Evolutionary conservation across 2,113 vertebrate genomes (phyloP), one percentile per base, ranked within the genome.

Genomic region (Cyprinodon variegatus): DNA sequence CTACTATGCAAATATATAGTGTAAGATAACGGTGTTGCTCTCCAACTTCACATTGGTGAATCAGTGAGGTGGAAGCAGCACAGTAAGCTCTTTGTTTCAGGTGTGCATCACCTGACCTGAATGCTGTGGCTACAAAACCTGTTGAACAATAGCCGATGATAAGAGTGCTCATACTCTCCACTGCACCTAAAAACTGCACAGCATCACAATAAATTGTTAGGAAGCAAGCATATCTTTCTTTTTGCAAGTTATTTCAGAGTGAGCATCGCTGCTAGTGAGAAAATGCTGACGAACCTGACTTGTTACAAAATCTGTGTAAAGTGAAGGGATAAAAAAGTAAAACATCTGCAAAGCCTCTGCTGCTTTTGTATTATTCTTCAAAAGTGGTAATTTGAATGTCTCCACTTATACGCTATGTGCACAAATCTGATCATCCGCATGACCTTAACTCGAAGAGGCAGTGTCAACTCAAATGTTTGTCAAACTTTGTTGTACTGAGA

Each of bases 51-150:
- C 22, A 60, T 72, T 79, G 64, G 78, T 80, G 68, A 76, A 53
- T 64, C 77, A 11, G 69, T 40, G 67, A 81, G 75, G 57, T 77
- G 71, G 69, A 36, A 81, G 75, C 10, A 3, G 10, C 41, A 91
- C 88, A 93, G 80, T 83, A 38, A 70, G 50, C n/a, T 75, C 77
- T 87, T 92, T 94, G 91, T 93, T 83, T 86, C 81, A 88, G 84
- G 79, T 83, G 84, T 39, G 77, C 65, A 20, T 60, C 70, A 84
- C 61, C 76, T 76, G 82, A 84, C 64, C 75, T 71, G 82, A 74
- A 74, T 65, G 60, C 73, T 77, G 61, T 29, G 3, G 65, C 8
- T 38, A 13, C 39, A 68, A 41, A 46, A 62, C 68, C 20, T 20
- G 50, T 68, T 70, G 74, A 66, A 83, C 68, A 75, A 57, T n/a